Percentiles rank a stretch among this genome's conserved stretches.
Evolutionary conservation across 2,797 vertebrate species (phyloP).

Genomic region (Microctenopoma stevenorrisi): DNA sequence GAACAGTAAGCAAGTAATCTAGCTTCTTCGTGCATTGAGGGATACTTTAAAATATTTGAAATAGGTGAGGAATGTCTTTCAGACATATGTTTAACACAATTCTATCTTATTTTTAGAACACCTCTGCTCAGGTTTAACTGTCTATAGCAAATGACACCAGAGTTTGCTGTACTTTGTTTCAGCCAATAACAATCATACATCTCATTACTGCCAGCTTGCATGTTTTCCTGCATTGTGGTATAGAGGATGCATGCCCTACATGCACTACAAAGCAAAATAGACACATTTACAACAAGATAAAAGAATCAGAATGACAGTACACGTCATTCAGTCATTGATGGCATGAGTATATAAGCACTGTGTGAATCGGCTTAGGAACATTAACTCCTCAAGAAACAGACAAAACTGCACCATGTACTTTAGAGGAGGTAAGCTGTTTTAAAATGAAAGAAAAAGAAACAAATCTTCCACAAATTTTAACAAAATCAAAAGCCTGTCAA

Average conservation of each 20-base stretch:
- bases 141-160: not conserved
- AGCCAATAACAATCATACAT: slow-evolving; percentile 1
- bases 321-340: slow-evolving; percentile 26
- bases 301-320: slow-evolving; percentile 3
- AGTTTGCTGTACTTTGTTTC: not conserved
- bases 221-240: slow-evolving; percentile 20
- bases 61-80: not conserved
- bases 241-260: not conserved
- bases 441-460: not conserved
- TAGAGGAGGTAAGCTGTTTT: slow-evolving; percentile 57
- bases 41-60: not conserved
- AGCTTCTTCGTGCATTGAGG: not conserved
- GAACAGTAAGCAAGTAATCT: not conserved
- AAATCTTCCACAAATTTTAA: not conserved
- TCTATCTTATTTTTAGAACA: too few relatives aligned
- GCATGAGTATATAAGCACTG: slow-evolving; percentile 49
- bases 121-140: too few relatives aligned
- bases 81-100: too few relatives aligned
- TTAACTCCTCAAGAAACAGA: slow-evolving; percentile 1
- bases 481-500: not conserved
- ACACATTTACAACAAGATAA: slow-evolving; percentile 6
- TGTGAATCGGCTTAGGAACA: slow-evolving; percentile 1
- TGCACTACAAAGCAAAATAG: slow-evolving; percentile 22
- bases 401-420: slow-evolving; percentile 49
- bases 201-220: not conserved